Conservation (phyloP, 2,888 invertebrate genomes). For the Amphipyra tragopoginis region DNA sequence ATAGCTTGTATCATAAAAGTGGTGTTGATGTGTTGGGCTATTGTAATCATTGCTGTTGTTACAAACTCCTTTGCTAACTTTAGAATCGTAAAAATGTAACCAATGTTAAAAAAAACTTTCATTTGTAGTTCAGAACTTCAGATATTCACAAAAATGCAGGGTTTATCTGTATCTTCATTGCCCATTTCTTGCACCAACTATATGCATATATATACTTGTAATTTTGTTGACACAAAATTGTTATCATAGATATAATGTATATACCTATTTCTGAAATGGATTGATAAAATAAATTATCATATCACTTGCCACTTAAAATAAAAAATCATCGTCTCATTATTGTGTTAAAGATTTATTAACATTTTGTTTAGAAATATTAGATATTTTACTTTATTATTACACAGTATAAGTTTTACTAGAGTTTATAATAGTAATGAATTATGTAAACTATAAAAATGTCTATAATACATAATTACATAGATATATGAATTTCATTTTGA, state of each 20-base stretch:
- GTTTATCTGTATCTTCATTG: conserved; percentile 70
- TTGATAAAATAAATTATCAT: conserved; percentile 83
- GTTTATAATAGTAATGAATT: conserved; percentile 86
- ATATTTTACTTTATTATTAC: conserved; percentile 74
- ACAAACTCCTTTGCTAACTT: conserved; percentile 70
- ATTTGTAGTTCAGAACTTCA: conserved; percentile 64
- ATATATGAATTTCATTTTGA: conserved; percentile 73
- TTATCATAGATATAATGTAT: conserved; percentile 74
- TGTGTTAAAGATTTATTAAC: conserved; percentile 74
- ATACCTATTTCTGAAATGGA: conserved; percentile 67
- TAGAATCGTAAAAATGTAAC: conserved; percentile 68
- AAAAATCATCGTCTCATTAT: conserved; percentile 77
- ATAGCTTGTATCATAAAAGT: conserved; percentile 65
- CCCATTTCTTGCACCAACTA: conserved; percentile 70
- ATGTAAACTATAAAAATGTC: conserved; percentile 89
- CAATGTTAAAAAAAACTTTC: conserved; percentile 61
- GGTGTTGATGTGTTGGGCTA: conserved; percentile 73
- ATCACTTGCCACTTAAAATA: conserved; percentile 90
- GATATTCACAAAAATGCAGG: conserved; percentile 72
- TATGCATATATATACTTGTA: conserved; percentile 66
- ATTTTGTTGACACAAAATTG: conserved; percentile 67
- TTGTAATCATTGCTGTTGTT: conserved; percentile 77
- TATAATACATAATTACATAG: conserved; percentile 90
- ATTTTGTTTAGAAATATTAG: conserved; percentile 78
- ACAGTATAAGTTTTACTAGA: conserved; percentile 79